Conservation (phyloP, 2,888 invertebrate species). For the Drosophila merina region DNA sequence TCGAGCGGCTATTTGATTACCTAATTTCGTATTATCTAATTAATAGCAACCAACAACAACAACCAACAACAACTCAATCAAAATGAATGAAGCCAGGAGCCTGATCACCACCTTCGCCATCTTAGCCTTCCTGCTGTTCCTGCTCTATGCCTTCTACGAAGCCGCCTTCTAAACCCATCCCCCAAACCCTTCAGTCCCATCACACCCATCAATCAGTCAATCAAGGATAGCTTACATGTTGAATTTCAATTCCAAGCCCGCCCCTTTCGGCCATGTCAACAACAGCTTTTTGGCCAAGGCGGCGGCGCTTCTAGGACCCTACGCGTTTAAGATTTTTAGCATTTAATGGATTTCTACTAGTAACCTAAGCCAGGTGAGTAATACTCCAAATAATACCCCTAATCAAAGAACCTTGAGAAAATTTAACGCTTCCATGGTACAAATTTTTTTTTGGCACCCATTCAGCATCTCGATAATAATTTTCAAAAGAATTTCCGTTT, state of each 20-base stretch:
- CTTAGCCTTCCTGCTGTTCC: conserved; percentile 87
- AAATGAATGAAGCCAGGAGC: conserved; percentile 87
- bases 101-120: conserved; percentile 90
- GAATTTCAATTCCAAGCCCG: conserved; percentile 66
- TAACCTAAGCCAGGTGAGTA: conserved; percentile 74
- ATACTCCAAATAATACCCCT: conserved; percentile 53
- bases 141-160: conserved; percentile 89
- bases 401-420: conserved; percentile 24
- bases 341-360: conserved; percentile 80
- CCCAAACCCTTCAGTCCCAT: conserved; percentile 43
- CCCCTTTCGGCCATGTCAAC: conserved; percentile 38
- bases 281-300: conserved; percentile 36
- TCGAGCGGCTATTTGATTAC: conserved; percentile 17
- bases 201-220: conserved; percentile 39
- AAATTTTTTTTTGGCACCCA: conserved; percentile 56
- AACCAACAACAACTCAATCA: conserved; percentile 59
- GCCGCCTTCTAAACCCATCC: conserved; percentile 83
- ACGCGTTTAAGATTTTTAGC: conserved; percentile 75
- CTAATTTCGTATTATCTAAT: conserved; percentile 26
- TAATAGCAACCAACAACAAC: conserved; percentile 45
- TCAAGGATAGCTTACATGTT: conserved; percentile 74
- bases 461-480: conserved; percentile 54
- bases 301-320: conserved; percentile 65
- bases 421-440: conserved; percentile 10
- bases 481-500: conserved; percentile 51